Percentiles rank a stretch among this genome's conserved stretches.
phyloP scores from a whole-genome alignment of 2,888 invertebrate genomes.

The Megaustenia siamemsis region DNA sequence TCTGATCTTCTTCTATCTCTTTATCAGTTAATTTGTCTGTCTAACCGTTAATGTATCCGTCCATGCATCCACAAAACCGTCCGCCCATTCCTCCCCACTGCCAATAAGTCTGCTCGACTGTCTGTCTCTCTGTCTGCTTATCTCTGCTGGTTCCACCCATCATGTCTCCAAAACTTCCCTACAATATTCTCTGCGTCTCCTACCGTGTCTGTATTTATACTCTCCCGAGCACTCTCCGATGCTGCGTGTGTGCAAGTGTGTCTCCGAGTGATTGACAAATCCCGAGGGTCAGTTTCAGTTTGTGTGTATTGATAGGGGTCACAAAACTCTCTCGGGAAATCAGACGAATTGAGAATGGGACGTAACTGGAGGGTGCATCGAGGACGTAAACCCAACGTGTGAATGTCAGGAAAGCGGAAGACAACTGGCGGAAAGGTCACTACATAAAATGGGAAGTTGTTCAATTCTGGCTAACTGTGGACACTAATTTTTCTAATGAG shows the following conservation, averaged over 20 bases:
- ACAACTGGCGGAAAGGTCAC: conserved; percentile 17
- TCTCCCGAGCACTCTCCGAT: neutral
- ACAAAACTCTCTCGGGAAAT: conserved; percentile 39
- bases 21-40: too few relatives aligned
- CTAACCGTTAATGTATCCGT: too few relatives aligned
- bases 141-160: neutral
- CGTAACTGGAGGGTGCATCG: neutral
- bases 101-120: too few relatives aligned
- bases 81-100: too few relatives aligned
- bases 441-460: conserved; percentile 19
- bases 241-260: conserved; percentile 3
- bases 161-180: neutral
- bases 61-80: too few relatives aligned
- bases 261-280: conserved; percentile 14
- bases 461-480: neutral
- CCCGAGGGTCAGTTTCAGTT: conserved; percentile 63
- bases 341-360: conserved; percentile 22
- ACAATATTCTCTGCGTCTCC: conserved; percentile 13
- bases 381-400: conserved; percentile 3
- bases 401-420: conserved; percentile 21
- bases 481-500: neutral
- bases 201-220: neutral
- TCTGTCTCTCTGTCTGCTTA: neutral
- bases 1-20: too few relatives aligned
- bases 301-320: conserved; percentile 47